A percentile compares a stretch with the other conserved stretches of the same genome.
These are phyloP conservation scores for Aporophyla lueneburgensis DNA, from an alignment of 2,888 invertebrate species.

Conservation along the genomic window DNA sequence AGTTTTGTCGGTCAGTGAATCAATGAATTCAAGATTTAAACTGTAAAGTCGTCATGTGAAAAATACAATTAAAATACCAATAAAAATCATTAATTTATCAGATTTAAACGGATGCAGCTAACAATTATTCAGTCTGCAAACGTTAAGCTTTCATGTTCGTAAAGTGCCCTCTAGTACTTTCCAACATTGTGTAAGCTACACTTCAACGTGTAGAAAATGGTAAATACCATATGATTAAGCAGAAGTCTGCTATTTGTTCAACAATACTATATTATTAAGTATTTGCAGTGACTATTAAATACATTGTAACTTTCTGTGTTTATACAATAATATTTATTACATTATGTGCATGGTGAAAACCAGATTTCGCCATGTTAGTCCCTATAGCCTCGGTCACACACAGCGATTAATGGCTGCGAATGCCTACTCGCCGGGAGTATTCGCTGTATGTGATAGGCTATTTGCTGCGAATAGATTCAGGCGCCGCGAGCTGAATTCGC, in stretches of 20 bases:
- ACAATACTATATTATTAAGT: slow-evolving; percentile 8
- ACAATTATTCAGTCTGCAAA: not conserved
- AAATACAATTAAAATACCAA: not conserved
- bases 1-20: too few species aligned
- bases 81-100: not conserved
- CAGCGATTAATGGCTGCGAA: too few species aligned
- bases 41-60: not conserved
- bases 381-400: too few species aligned
- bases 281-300: slow-evolving; percentile 3
- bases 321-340: not conserved
- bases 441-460: too few species aligned
- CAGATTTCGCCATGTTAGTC: not conserved
- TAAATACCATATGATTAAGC: slow-evolving; percentile 35
- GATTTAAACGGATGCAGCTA: slow-evolving; percentile 13
- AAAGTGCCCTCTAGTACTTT: slow-evolving; percentile 34
- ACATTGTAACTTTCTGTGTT: slow-evolving; percentile 31
- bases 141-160: slow-evolving; percentile 25
- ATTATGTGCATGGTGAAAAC: not conserved
- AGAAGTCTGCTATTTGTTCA: slow-evolving; percentile 36
- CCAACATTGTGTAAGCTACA: slow-evolving; percentile 22
- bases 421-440: too few species aligned
- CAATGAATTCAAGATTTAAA: not conserved
- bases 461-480: too few species aligned
- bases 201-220: slow-evolving; percentile 41
- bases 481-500: too few species aligned